These are phyloP conservation scores for Dicranocentrus wangi DNA, from an alignment of 2,888 invertebrate species.

Conservation along the genomic window DNA sequence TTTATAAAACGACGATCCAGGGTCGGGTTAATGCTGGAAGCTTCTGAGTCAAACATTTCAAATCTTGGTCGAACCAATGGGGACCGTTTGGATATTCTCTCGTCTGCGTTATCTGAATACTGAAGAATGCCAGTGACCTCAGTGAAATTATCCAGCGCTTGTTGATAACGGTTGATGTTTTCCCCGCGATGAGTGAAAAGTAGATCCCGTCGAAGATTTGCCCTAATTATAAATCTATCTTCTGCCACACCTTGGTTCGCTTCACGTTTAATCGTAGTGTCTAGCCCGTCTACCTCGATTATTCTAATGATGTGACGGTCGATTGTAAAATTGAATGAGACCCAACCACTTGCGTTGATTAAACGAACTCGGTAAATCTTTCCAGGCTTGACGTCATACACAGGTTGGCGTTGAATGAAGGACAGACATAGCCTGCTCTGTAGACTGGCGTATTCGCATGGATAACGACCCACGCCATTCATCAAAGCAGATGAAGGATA, in stretches of 20 bases:
- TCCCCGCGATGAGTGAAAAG: slow-evolving; percentile 29
- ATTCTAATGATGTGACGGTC: slow-evolving; percentile 53
- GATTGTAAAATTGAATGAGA: slow-evolving; percentile 64
- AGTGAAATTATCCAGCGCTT: slow-evolving; percentile 24
- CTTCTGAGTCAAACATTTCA: slow-evolving; percentile 6
- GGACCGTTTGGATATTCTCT: background rate
- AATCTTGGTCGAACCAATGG: background rate
- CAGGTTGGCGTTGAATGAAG: slow-evolving; percentile 22
- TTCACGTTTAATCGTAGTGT: no score
- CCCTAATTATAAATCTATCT: slow-evolving; percentile 49
- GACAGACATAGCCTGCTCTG: slow-evolving; percentile 22
- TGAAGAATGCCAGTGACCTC: slow-evolving; percentile 60
- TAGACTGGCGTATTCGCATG: slow-evolving; percentile 36
- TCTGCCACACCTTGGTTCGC: background rate
- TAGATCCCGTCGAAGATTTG: slow-evolving; percentile 29
- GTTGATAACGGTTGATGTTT: slow-evolving; percentile 59
- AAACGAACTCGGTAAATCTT: slow-evolving; percentile 59
- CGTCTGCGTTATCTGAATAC: slow-evolving; percentile 8
- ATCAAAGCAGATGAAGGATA: slow-evolving; percentile 57
- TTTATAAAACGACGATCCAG: no score
- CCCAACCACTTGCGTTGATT: slow-evolving; percentile 55
- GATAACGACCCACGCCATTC: slow-evolving; percentile 65
- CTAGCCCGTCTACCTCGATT: slow-evolving; percentile 67
- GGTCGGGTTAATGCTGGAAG: no score
- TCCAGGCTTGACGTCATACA: slow-evolving; percentile 34